A percentile compares a stretch with the other conserved stretches of the same genome.
Conservation (phyloP, 2,888 invertebrate genomes). For the Troides oblongomaculatus region DNA sequence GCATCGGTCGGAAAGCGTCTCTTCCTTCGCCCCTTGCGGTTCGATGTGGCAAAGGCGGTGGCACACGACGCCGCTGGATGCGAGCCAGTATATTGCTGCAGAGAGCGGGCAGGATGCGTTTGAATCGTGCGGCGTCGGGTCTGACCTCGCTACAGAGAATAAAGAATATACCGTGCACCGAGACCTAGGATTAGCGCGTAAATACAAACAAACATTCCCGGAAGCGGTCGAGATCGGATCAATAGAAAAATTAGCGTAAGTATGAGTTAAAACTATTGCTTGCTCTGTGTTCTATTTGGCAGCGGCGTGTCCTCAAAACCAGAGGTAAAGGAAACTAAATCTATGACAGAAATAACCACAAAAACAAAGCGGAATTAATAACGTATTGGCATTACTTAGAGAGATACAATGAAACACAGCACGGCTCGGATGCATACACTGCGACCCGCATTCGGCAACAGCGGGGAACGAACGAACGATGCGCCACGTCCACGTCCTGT, state of each 20-base stretch:
- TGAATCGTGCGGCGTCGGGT: not conserved
- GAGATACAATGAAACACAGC: conserved; percentile 17
- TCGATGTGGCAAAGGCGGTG: not conserved
- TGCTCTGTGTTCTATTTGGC: not conserved
- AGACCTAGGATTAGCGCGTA: conserved; percentile 29
- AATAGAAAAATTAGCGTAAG: not conserved
- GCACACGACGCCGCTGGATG: not conserved
- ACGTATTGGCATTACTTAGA: conserved; percentile 21
- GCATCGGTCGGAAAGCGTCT: not conserved
- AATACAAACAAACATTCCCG: conserved; percentile 30
- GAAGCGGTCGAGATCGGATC: conserved; percentile 39
- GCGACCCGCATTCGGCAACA: too few relatives aligned
- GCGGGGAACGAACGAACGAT: too few relatives aligned
- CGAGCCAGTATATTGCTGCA: not conserved
- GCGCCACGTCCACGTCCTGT: too few relatives aligned
- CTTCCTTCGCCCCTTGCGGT: conserved; percentile 1
- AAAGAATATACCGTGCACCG: conserved; percentile 36
- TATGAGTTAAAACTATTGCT: conserved; percentile 15
- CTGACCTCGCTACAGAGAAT: not conserved
- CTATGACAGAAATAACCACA: conserved; percentile 4
- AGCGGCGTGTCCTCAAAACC: conserved; percentile 11
- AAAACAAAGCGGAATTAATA: conserved; percentile 20
- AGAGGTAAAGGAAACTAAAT: conserved; percentile 10
- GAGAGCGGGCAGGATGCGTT: too few relatives aligned
- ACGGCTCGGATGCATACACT: too few relatives aligned